Evolutionary conservation across 2,797 vertebrate species (phyloP), one percentile per base, ranked within the genome.

Genomic region (Hydrolagus colliei): DNA sequence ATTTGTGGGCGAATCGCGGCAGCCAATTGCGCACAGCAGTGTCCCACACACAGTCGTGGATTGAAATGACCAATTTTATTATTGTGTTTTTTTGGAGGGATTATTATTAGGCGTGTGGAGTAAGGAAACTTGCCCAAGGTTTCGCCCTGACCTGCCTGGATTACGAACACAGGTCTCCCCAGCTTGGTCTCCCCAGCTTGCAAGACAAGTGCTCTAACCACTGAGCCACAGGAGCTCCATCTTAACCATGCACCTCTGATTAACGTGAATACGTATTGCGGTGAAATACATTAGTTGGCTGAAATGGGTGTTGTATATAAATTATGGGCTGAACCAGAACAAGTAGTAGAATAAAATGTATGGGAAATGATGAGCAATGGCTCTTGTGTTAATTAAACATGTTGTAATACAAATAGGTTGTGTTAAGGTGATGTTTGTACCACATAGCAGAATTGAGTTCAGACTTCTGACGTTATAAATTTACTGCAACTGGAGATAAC

Each of bases 371-470:
- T 76, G 27, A 82, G 27, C 9, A 20, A 10, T 11, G 1, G 79
- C 27, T 67, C 78, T 82, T 41, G 79, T 82, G 79, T 68, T 82
- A 68, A 82, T 82, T 82, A 68, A 82, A 82, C 79, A 35, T 16
- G 1, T 27, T 27, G 27, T 27, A 27, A 27, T 27, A 27, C 27
- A 27, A 27, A 27, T 27, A 27, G 27, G 27, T 27, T 82, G 63
- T 65, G 35, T 82, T 35, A 16, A 6, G 27, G 20, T 82, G 79
- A 82, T 68, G 14, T 82, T 67, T 68, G 63, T 68, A 16, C 14
- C 79, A 82, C 68, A 65, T 41, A 68, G 27, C 63, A 82, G 79
- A 68, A 18, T 35, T 68, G 68, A 14, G 18, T 62, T 67, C 18
- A 82, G 63, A 68, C 63, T 35, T 82, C 68, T 68, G 79, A 68